These are phyloP conservation scores for Drosophila mettleri DNA, from an alignment of 2,888 invertebrate genomes.

Conservation along the genomic window DNA sequence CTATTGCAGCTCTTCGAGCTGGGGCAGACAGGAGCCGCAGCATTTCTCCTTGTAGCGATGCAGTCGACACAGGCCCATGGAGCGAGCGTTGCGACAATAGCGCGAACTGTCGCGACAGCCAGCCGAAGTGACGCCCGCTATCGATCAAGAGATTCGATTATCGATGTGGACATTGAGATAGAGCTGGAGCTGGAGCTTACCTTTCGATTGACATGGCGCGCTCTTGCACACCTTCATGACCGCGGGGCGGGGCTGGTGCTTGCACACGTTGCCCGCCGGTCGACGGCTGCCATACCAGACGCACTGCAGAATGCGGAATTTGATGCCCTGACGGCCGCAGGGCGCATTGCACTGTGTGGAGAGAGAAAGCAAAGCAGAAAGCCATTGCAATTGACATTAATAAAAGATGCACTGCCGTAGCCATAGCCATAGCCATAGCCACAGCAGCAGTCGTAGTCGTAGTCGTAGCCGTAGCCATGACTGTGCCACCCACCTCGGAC, in stretches of 20 bases:
- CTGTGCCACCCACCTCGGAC: constrained; percentile 90
- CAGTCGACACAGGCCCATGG: constrained; percentile 94
- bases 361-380: constrained; percentile 24
- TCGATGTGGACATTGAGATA: background rate
- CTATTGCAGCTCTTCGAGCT: constrained; percentile 56
- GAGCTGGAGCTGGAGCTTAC: constrained; percentile 82
- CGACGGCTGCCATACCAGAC: constrained; percentile 95
- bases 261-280: constrained; percentile 94
- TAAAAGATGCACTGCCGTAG: constrained; percentile 37
- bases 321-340: constrained; percentile 93
- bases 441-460: background rate
- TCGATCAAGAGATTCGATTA: background rate
- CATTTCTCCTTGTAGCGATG: constrained; percentile 94
- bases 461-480: background rate
- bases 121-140: constrained; percentile 38
- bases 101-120: constrained; percentile 92
- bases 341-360: constrained; percentile 92
- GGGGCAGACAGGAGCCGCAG: constrained; percentile 90
- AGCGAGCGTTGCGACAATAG: constrained; percentile 94
- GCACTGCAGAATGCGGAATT: constrained; percentile 95
- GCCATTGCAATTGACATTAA: constrained; percentile 55
- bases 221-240: constrained; percentile 92
- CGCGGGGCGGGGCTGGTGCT: constrained; percentile 90
- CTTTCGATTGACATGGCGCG: constrained; percentile 87
- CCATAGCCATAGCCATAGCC: background rate